Evolutionary conservation across 2,113 vertebrate genomes (phyloP).

Genomic region (Cynocephalus volans): DNA sequence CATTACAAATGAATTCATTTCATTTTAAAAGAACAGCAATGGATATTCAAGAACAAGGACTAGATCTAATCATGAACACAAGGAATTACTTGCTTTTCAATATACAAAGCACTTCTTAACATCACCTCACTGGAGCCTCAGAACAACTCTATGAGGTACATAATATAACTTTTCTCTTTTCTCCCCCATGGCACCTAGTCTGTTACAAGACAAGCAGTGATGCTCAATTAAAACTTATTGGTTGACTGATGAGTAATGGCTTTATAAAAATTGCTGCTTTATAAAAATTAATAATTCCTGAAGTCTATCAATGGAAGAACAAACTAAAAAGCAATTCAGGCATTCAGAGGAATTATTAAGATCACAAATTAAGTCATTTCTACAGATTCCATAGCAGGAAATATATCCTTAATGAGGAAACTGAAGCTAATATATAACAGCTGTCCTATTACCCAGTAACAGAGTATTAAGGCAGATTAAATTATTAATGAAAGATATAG

Average conservation of each 20-base stretch:
- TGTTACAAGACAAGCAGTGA: neutral
- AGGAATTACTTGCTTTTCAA: neutral
- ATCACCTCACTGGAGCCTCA: neutral
- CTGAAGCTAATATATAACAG: constrained; percentile 81
- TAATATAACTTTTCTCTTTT: neutral
- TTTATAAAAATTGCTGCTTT: constrained; percentile 66
- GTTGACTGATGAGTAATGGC: constrained; percentile 9
- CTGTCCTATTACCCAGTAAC: constrained; percentile 71
- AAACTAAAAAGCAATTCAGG: constrained; percentile 65
- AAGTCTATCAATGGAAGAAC: constrained; percentile 41
- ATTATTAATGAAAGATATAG: constrained; percentile 81
- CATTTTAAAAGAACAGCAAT: neutral
- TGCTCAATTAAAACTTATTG: neutral
- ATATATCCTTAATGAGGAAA: constrained; percentile 84
- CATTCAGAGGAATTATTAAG: constrained; percentile 79
- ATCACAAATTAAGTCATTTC: constrained; percentile 84
- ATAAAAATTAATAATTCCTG: constrained; percentile 64
- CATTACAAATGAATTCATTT: constrained; percentile 35
- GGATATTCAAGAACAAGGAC: neutral
- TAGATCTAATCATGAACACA: neutral
- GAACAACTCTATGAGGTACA: neutral
- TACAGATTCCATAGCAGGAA: constrained; percentile 78
- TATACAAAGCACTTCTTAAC: neutral
- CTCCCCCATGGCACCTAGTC: neutral
- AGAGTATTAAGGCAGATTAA: constrained; percentile 75